Percentiles rank a stretch among this genome's conserved stretches.
These are phyloP conservation scores for Trematocara zebra DNA, from an alignment of 2,113 vertebrate species.

Conservation along the genomic window DNA sequence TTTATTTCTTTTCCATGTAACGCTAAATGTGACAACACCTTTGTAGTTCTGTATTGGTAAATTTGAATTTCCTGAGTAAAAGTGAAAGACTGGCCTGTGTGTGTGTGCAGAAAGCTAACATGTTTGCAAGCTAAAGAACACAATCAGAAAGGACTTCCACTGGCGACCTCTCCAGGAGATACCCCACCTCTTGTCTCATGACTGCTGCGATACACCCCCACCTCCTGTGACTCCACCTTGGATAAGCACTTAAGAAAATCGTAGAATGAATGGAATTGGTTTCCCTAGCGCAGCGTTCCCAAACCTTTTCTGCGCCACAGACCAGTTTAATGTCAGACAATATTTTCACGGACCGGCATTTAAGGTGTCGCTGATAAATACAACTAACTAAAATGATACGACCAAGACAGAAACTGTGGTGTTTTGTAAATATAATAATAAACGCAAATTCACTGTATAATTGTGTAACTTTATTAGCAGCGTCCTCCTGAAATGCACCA, in stretches of 20 bases:
- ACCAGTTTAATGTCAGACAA: not conserved
- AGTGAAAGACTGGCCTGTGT: not conserved
- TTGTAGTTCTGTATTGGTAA: not conserved
- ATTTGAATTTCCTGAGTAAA: not conserved
- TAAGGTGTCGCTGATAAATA: not conserved
- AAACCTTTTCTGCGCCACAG: not conserved
- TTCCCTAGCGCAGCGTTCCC: not conserved
- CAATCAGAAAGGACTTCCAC: not conserved
- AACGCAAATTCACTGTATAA: too few species aligned
- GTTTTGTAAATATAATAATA: not conserved
- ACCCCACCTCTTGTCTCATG: not conserved
- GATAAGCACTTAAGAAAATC: not conserved
- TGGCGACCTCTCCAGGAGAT: not conserved
- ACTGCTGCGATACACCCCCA: not conserved
- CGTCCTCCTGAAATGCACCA: too few species aligned
- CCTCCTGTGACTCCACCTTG: not conserved
- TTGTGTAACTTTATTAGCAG: too few species aligned
- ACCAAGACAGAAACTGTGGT: not conserved
- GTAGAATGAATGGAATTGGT: not conserved
- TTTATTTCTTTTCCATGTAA: not conserved
- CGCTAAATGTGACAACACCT: fast-evolving
- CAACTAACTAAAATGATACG: not conserved
- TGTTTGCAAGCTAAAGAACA: not conserved
- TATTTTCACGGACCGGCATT: not conserved
- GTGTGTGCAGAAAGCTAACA: not conserved